Conservation (phyloP, 35 echinoderm and acorn worm species). For the Eucidaris tribuloides region DNA sequence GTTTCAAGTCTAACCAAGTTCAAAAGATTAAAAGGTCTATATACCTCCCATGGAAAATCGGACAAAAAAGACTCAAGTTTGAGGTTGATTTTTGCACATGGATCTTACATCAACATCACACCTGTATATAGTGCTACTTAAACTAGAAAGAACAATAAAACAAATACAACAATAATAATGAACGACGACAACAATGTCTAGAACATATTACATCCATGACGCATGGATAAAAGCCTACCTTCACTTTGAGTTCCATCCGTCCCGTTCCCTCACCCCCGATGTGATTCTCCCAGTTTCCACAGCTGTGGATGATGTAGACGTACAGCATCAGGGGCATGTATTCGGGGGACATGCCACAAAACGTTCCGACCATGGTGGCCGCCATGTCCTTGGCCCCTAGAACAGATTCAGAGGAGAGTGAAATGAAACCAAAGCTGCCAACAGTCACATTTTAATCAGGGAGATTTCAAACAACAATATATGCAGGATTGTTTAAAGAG, state of each 20-base stretch:
- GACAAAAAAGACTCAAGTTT: not conserved
- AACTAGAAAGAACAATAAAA: not conserved
- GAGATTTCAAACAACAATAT: too few species aligned
- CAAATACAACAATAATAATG: too few species aligned
- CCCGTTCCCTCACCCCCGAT: slow-evolving; percentile 44
- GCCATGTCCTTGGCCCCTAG: slow-evolving; percentile 40
- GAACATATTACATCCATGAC: too few species aligned
- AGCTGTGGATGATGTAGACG: slow-evolving; percentile 51
- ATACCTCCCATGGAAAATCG: not conserved
- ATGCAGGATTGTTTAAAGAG: too few species aligned
- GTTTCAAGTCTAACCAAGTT: too few species aligned
- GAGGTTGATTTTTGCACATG: not conserved
- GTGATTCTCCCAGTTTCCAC: slow-evolving; percentile 75
- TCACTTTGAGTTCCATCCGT: slow-evolving; percentile 46
- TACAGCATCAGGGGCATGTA: slow-evolving; percentile 51
- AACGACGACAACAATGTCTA: too few species aligned
- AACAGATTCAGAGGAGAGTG: too few species aligned
- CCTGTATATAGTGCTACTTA: not conserved
- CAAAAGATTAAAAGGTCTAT: too few species aligned
- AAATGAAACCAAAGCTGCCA: too few species aligned
- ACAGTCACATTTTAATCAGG: too few species aligned
- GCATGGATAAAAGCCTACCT: slow-evolving; percentile 23
- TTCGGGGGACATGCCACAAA: slow-evolving; percentile 21
- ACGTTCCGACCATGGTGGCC: slow-evolving; percentile 49
- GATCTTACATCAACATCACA: not conserved